Evolutionary conservation across 30 jellyfish, hydroid and myxozoan genomes (phyloP), one percentile per base, ranked within the genome.

Genomic region (Haliclystus octoradiatus): DNA sequence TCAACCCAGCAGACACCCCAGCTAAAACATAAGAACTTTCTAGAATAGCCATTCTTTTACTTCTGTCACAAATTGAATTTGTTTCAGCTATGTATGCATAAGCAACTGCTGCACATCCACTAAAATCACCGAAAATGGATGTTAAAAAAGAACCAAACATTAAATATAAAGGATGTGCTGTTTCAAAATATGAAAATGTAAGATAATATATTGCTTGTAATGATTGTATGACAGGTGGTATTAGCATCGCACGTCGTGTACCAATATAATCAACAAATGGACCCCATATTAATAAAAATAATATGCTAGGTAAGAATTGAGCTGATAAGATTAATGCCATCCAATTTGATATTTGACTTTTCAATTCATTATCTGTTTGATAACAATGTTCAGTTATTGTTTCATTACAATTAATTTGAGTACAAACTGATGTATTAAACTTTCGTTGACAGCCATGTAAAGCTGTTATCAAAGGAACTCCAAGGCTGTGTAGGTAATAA

Each of bases 1-100:
- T 49, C 28, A 88, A 79, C 9, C 94, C 94, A 26, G 94, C 90
- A 2, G 94, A 93, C 1, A 79, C 93, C 1, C 93, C 94, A 30
- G 93, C 81, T 25, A 75, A 68, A 69, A 80, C 80, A 73, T 75
- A 68, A 35, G 85, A 61, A 1, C 93, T 89, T 33, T 88, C 97
- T 22, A 81, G 52, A 52, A 76, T 68, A 15, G 97, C 94, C 94
- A 88, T 74, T 26, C 97, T 34, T 89, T 70, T 74, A 19, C 94
- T 88, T 23, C 97, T 64, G 46, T 81, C 62, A n/a, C n/a, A n/a
- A n/a, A n/a, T n/a, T 32, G 73, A 1, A 1, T 94, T 88, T 26
- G 76, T 68, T 35, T 88, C 97, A 3, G 97, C 94, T 83, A 78
- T 80, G 34, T 88, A 88, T 3, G 97, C 94, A 63, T 73, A 81